Base-by-base conservation (phyloP, 1,140 invertebrate species). In the Tyrophagus putrescentiae region DNA sequence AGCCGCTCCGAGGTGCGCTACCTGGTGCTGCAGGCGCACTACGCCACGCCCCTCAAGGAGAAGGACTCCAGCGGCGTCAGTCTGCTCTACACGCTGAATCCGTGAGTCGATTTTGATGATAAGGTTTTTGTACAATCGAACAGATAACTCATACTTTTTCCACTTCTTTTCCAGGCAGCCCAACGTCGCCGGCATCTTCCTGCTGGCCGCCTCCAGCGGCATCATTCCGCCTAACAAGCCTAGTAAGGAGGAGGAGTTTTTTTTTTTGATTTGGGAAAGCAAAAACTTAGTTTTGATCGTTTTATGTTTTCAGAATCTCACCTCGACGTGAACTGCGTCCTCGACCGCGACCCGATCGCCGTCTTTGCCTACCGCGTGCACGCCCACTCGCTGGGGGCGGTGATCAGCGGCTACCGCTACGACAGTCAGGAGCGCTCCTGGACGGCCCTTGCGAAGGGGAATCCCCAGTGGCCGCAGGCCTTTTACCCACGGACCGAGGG, bases 361-460 rank as follows among this genome's bases (percentile, higher is more conserved):
- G 71, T 76, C 11, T 81, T 80, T 69, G 79, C 77, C 4, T 81
- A 70, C 67, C 70, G 79, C 54, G 76, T 77, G 42, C 80, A 81
- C 68, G 77, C 79, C 4, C 79, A 80, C 67, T 66, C 67, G 61
- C 62, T 77, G 36, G 75, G 77, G 65, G 50, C 62, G 16, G 77
- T 78, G 7, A 75, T 78, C 28, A 67, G 73, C 25, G 77, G 76
- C 3, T 79, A 79, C 64, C 61, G 59, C 25, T 66, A 67, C 31
- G 60, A 63, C 36, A 42, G 58, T 62, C 9, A 60, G 53, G 28
- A 64, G 63, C 57, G 65, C 25, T 36, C 59, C 65, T 66, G 67
- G 60, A 66, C 52, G n/a, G 33, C 66, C 13, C n/a, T 73, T 18
- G 71, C 70, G 7, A 72, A 71, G 62, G 71, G 72, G 36, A 75